These are phyloP conservation scores for Diarsia mendica DNA, from an alignment of 2,888 invertebrate species.

Conservation along the genomic window DNA sequence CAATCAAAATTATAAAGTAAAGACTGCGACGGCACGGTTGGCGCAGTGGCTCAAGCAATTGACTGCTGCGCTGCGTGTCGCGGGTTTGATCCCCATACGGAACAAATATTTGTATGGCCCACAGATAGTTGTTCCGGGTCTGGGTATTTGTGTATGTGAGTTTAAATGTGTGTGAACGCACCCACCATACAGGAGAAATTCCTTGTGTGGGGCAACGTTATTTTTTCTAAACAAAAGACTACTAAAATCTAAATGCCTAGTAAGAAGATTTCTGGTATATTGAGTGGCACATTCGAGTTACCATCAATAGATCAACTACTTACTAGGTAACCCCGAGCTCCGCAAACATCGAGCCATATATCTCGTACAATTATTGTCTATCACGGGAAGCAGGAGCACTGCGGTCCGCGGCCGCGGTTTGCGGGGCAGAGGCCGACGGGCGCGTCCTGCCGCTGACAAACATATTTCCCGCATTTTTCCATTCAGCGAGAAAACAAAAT, in stretches of 20 bases:
- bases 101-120: too few relatives aligned
- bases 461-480: slow-evolving; percentile 49
- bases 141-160: too few relatives aligned
- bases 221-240: too few relatives aligned
- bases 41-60: too few relatives aligned
- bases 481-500: slow-evolving; percentile 48
- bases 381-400: slow-evolving; percentile 28
- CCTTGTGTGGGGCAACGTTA: too few relatives aligned
- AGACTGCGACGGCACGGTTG: too few relatives aligned
- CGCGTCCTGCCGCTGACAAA: slow-evolving; percentile 57
- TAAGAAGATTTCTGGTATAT: background rate
- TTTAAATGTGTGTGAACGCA: too few relatives aligned
- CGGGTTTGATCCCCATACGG: too few relatives aligned
- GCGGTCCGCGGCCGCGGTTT: slow-evolving; percentile 42
- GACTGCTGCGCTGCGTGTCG: too few relatives aligned
- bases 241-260: background rate
- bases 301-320: background rate
- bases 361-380: slow-evolving; percentile 40
- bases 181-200: too few relatives aligned
- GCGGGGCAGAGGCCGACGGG: slow-evolving; percentile 21
- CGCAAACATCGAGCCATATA: slow-evolving; percentile 14
- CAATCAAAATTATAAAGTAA: background rate
- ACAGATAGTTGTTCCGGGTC: too few relatives aligned
- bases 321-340: background rate
- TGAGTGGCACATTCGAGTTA: background rate